Conservation (phyloP, 2,797 vertebrate species). For the Serranus cabrilla region DNA sequence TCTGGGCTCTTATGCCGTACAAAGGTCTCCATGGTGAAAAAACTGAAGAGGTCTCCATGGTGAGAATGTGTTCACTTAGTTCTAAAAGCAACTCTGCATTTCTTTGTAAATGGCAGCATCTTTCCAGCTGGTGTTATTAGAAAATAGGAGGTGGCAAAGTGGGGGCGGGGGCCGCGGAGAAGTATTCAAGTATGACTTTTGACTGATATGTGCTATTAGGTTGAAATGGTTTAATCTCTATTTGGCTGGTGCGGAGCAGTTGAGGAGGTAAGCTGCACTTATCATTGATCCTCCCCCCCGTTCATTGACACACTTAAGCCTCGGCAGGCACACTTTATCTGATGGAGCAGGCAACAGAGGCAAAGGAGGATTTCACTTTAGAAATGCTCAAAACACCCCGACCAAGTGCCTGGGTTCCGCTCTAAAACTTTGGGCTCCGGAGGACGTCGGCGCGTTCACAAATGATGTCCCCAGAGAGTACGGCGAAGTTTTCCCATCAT, state of each 20-base stretch:
- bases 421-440: constrained; percentile 71
- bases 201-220: constrained; percentile 80
- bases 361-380: constrained; percentile 73
- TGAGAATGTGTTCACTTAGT: constrained; percentile 1
- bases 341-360: constrained; percentile 72
- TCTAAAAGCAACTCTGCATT: constrained; percentile 15
- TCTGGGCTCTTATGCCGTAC: constrained; percentile 21
- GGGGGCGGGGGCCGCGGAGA: background rate
- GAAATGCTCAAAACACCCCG: constrained; percentile 65
- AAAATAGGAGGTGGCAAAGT: constrained; percentile 32
- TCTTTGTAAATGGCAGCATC: constrained; percentile 33
- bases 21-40: constrained; percentile 23
- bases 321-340: constrained; percentile 76
- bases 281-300: constrained; percentile 74
- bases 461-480: constrained; percentile 76
- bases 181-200: constrained; percentile 67
- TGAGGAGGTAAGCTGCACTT: constrained; percentile 78
- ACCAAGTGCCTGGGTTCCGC: constrained; percentile 58
- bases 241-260: constrained; percentile 67
- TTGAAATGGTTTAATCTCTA: constrained; percentile 81
- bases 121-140: constrained; percentile 38
- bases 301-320: constrained; percentile 84
- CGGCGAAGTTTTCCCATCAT: constrained; percentile 77
- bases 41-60: background rate
- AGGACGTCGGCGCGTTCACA: constrained; percentile 67